These are phyloP conservation scores for Armadillidium nasatum DNA, from an alignment of 1,140 invertebrate species.

Conservation along the genomic window DNA sequence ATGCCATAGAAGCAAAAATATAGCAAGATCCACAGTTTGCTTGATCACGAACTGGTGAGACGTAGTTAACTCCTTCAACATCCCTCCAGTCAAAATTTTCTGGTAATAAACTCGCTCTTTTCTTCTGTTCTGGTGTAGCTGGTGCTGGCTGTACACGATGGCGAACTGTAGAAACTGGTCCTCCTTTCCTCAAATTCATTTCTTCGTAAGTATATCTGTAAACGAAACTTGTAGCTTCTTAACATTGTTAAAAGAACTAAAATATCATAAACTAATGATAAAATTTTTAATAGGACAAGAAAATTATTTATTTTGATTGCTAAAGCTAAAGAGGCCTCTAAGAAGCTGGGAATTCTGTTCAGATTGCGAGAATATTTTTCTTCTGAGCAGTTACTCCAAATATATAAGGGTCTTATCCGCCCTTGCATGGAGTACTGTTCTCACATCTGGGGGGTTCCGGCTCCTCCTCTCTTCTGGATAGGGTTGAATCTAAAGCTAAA, in stretches of 20 bases:
- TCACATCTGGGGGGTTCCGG: too few relatives aligned
- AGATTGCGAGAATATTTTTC: too few relatives aligned
- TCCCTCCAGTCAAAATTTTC: conserved; percentile 56
- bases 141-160: conserved; percentile 3
- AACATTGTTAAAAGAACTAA: neutral
- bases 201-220: conserved; percentile 47
- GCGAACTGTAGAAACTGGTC: conserved; percentile 22
- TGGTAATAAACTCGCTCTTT: conserved; percentile 48
- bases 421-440: too few relatives aligned
- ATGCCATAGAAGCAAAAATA: conserved; percentile 54
- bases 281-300: too few relatives aligned
- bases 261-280: neutral
- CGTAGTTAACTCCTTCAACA: conserved; percentile 53
- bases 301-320: too few relatives aligned
- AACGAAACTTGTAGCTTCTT: too few relatives aligned
- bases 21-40: conserved; percentile 56
- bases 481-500: too few relatives aligned
- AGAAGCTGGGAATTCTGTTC: too few relatives aligned
- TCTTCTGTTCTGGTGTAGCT: conserved; percentile 25
- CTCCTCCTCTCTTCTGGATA: too few relatives aligned
- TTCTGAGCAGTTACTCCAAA: too few relatives aligned
- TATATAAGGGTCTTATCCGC: too few relatives aligned
- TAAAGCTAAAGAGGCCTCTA: too few relatives aligned
- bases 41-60: conserved; percentile 53
- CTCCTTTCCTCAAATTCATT: conserved; percentile 49